These are phyloP conservation scores for Tachina fera DNA, from an alignment of 2,888 invertebrate species.

Conservation along the genomic window DNA sequence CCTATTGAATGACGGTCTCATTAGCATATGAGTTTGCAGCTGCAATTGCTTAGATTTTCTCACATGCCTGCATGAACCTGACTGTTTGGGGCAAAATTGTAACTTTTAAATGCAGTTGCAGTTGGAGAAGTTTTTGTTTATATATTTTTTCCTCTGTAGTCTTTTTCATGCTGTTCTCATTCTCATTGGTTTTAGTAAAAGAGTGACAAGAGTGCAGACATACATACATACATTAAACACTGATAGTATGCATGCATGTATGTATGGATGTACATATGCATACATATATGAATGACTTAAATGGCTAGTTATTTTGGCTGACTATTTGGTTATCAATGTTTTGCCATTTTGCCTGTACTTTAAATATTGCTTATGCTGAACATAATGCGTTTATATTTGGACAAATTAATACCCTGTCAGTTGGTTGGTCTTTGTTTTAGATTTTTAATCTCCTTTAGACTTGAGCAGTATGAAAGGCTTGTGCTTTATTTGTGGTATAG, in stretches of 20 bases:
- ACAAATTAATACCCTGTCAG: conserved; percentile 40
- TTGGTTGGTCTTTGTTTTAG: neutral
- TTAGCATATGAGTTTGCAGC: conserved; percentile 23
- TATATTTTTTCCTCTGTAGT: neutral
- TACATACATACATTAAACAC: too few relatives aligned
- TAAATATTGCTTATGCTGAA: conserved; percentile 52
- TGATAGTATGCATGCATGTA: neutral
- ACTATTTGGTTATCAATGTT: conserved; percentile 47
- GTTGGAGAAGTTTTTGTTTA: too few relatives aligned
- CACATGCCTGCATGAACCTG: conserved; percentile 30
- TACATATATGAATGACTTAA: neutral
- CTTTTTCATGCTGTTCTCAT: neutral
- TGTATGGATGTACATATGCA: neutral
- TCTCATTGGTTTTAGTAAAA: neutral
- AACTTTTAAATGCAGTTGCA: neutral
- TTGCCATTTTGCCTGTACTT: conserved; percentile 31
- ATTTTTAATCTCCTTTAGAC: conserved; percentile 1
- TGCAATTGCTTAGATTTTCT: conserved; percentile 24
- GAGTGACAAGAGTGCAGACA: neutral
- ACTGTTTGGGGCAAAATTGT: neutral
- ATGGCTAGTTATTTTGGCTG: neutral
- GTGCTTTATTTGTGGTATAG: neutral
- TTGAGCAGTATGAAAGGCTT: neutral
- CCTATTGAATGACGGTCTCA: conserved; percentile 26
- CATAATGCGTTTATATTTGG: conserved; percentile 17